Evolutionary conservation across 2,888 invertebrate species (phyloP).

Genomic region (Platynereis dumerilii): DNA sequence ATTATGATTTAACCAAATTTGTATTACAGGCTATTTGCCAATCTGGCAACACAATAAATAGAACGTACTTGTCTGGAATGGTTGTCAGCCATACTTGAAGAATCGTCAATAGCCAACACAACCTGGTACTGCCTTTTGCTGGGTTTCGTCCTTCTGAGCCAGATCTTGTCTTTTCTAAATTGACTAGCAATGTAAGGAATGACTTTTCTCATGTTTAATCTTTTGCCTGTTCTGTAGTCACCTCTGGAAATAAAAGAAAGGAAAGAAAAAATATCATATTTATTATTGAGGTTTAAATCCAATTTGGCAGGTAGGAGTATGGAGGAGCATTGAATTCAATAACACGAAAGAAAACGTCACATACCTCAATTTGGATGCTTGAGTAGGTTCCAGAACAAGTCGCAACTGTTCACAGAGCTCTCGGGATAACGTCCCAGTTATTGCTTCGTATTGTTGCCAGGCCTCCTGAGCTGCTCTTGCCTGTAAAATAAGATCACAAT

Average conservation of each 20-base stretch:
- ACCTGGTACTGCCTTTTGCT: constrained; percentile 96
- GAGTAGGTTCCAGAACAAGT: constrained; percentile 93
- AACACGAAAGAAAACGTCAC: no score
- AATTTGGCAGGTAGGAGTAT: no score
- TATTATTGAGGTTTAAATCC: no score
- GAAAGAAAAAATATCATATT: not conserved
- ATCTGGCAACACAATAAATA: no score
- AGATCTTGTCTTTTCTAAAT: constrained; percentile 98
- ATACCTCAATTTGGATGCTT: constrained; percentile 81
- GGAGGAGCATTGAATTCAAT: no score
- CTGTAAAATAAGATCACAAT: constrained; percentile 7
- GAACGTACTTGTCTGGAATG: constrained; percentile 69
- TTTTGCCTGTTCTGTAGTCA: constrained; percentile 93
- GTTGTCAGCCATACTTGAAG: constrained; percentile 72
- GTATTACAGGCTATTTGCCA: no score
- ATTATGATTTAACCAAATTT: no score
- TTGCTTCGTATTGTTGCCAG: constrained; percentile 62
- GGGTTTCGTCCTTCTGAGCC: constrained; percentile 93
- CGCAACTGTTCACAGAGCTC: constrained; percentile 92
- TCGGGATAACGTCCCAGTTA: constrained; percentile 71
- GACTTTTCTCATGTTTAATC: constrained; percentile 97
- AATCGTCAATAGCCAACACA: constrained; percentile 95
- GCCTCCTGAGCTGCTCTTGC: constrained; percentile 26
- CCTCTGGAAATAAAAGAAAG: constrained; percentile 69
- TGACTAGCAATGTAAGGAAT: constrained; percentile 99